phyloP scores from a whole-genome alignment of 2,113 vertebrate genomes.

The Corydoras sp. region DNA sequence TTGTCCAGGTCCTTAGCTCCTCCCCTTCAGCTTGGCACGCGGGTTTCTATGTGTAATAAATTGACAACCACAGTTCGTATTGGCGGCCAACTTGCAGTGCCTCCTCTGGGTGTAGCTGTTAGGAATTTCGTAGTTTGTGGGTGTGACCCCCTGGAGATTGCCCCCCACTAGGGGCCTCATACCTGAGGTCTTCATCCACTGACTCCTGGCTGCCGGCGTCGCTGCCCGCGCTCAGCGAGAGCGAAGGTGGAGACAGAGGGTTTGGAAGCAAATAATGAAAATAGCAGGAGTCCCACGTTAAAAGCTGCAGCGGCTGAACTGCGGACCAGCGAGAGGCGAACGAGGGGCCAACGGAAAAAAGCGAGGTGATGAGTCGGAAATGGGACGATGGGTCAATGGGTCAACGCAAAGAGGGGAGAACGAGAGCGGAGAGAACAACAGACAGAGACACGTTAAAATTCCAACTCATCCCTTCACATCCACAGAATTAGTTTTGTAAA shows the following conservation, averaged over 20 bases:
- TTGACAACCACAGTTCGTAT: no score
- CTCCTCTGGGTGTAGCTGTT: no score
- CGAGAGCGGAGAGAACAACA: constrained; percentile 51
- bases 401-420: constrained; percentile 52
- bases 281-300: constrained; percentile 92
- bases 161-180: constrained; percentile 45
- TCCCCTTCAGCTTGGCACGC: no score
- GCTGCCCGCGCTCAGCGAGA: constrained; percentile 86
- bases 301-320: constrained; percentile 82
- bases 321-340: constrained; percentile 64
- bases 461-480: constrained; percentile 44
- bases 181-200: constrained; percentile 80
- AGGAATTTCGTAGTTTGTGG: no score
- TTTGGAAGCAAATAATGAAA: constrained; percentile 94
- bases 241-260: constrained; percentile 86
- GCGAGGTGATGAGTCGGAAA: constrained; percentile 65
- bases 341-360: constrained; percentile 37
- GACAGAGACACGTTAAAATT: constrained; percentile 71
- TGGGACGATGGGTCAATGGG: constrained; percentile 19
- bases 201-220: constrained; percentile 90
- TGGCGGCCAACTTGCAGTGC: no score
- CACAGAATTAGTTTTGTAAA: constrained; percentile 1
- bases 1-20: no score
- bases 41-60: no score
- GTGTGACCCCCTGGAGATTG: no score